Conservation (phyloP, 2,888 invertebrate species). For the Dryobota labecula region DNA sequence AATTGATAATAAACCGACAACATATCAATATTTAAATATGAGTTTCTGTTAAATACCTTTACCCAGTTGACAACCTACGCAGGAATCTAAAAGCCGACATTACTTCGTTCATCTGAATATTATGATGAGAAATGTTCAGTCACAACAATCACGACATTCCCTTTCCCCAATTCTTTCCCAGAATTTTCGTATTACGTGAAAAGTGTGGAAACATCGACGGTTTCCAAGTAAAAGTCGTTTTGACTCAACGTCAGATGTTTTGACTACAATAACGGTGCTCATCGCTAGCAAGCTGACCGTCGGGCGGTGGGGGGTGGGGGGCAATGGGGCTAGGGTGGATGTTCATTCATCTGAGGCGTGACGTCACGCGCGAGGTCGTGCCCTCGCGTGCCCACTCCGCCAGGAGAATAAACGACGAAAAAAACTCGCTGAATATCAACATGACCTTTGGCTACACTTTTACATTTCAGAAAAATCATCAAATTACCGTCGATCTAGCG, state of each 20-base stretch:
- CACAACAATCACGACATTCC: conserved; percentile 13
- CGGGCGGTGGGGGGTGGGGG: conserved; percentile 66
- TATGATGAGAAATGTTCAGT: conserved; percentile 11
- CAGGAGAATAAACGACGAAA: conserved; percentile 74
- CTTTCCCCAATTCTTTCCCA: conserved; percentile 30
- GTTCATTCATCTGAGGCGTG: conserved; percentile 87
- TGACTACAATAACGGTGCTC: conserved; percentile 78
- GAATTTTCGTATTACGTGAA: conserved; percentile 54
- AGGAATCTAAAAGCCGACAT: conserved; percentile 7
- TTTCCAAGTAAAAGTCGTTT: conserved; percentile 54
- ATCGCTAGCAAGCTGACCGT: conserved; percentile 78
- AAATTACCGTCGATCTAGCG: conserved; percentile 47
- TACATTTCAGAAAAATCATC: conserved; percentile 53
- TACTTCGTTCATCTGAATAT: not conserved
- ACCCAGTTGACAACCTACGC: not conserved
- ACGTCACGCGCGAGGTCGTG: conserved; percentile 87
- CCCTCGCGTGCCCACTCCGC: conserved; percentile 77
- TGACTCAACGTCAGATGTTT: conserved; percentile 77
- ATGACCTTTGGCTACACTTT: conserved; percentile 66
- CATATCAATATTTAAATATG: not conserved
- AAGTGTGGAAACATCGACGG: conserved; percentile 51
- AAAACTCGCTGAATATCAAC: conserved; percentile 75
- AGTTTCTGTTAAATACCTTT: conserved; percentile 4
- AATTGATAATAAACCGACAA: not conserved
- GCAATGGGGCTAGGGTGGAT: conserved; percentile 72